Base-by-base conservation (phyloP, 2,888 invertebrate genomes). In the Spilosoma lubricipeda region DNA sequence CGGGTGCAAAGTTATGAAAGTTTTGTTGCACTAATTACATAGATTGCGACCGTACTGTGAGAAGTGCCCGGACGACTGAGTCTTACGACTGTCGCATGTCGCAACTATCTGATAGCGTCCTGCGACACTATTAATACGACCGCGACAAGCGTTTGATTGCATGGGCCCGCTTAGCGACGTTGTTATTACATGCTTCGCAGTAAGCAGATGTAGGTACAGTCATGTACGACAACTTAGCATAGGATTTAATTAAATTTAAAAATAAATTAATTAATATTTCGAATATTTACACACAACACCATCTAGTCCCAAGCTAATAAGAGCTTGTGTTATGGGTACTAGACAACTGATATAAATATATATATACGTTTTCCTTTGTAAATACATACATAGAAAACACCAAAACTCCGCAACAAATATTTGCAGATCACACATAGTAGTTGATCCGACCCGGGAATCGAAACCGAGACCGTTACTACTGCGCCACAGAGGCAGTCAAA, bases 21-120 rank as follows among this genome's bases (percentile, higher is more conserved):
- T 92, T 93, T 92, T 89, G 91, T 87, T 88, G 88, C 87, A 88
- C 88, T 95, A 94, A 94, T 95, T 93, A 93, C 89, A 93, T 80
- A 87, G 90, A 87, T 84, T 85, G 80, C 71, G 75, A 80, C 39
- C 73, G 65, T 68, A 64, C 59, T 68, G 76, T 75, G 81, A 80
- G 77, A 80, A 79, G 82, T 82, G 78, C 79, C 80, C 81, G 76
- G 83, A 82, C 83, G 80, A 80, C 81, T 79, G 77, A 77, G 80
- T 68, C 79, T 65, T 70, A 77, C 74, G 84, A 78, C 74, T 85
- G 76, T 83, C 82, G 79, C 79, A 79, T 85, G 76, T 83, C 83
- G 80, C 80, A 80, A 82, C 76, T 87, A 90, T 91, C 88, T 88
- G 92, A 92, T 93, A 91, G 88, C 87, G 85, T 87, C 87, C 87